phyloP scores from a whole-genome alignment of 2,113 vertebrate species.

The Crotophaga sulcirostris region DNA sequence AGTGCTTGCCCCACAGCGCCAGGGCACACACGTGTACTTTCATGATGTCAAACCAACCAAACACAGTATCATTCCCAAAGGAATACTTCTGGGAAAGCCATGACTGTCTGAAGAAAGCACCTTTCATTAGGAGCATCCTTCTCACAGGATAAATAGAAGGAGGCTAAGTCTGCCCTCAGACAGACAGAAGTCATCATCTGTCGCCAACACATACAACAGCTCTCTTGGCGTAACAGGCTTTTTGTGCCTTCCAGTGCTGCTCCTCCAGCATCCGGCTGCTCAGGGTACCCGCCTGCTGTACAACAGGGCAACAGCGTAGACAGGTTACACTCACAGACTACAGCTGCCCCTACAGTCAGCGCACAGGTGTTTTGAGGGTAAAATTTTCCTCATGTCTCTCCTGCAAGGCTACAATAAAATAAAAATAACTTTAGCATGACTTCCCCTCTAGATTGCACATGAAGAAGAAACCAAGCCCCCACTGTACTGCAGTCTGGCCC shows the following conservation, averaged over 20 bases:
- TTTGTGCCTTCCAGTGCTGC: not conserved
- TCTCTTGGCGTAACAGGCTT: not conserved
- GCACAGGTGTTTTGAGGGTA: not conserved
- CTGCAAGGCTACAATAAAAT: not conserved
- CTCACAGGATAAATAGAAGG: not conserved
- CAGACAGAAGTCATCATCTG: constrained; percentile 23
- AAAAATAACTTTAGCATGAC: constrained; percentile 9
- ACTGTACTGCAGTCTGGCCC: not conserved
- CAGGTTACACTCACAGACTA: not conserved
- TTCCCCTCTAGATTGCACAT: not conserved
- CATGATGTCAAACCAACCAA: not conserved
- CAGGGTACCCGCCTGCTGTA: not conserved
- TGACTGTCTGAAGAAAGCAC: constrained; percentile 4
- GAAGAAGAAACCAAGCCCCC: constrained; percentile 32
- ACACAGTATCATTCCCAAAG: not conserved
- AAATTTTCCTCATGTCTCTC: not conserved
- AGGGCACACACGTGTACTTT: rapidly evolving
- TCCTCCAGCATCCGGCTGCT: not conserved
- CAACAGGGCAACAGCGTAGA: not conserved
- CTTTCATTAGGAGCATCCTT: constrained; percentile 6
- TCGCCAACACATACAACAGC: not conserved
- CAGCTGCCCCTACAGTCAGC: not conserved
- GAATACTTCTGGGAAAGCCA: not conserved
- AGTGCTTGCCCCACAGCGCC: not conserved
- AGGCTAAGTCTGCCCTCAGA: not conserved